Percentiles rank a stretch among this genome's conserved stretches.
Evolutionary conservation across 2,888 invertebrate species (phyloP).

Genomic region (Alviniconcha strummeri): DNA sequence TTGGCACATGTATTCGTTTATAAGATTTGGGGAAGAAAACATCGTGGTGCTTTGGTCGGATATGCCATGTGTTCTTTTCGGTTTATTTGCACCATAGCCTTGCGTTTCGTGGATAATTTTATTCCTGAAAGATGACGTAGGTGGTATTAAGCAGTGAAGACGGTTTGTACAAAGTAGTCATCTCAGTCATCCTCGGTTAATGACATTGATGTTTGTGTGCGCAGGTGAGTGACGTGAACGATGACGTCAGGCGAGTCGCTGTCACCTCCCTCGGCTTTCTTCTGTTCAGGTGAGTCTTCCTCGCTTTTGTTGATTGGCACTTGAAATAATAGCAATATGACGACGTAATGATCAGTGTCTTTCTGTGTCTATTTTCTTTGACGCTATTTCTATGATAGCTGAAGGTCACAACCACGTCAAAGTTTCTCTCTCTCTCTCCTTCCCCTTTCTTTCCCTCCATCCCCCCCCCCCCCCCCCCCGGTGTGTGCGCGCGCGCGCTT

Average conservation of each 20-base stretch:
- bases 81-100: no score
- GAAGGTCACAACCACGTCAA: no score
- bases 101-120: no score
- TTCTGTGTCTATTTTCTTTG: background rate
- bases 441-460: no score
- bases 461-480: background rate
- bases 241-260: constrained; percentile 98
- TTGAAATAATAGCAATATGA: background rate
- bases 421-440: no score
- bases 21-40: no score
- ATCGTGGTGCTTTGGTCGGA: no score
- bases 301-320: background rate
- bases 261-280: constrained; percentile 99
- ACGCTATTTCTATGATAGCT: background rate
- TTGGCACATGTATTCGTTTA: background rate
- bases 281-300: constrained; percentile 84
- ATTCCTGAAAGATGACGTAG: no score
- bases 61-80: no score
- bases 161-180: no score
- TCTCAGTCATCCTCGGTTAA: no score
- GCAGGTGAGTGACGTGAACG: constrained; percentile 94
- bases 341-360: background rate
- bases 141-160: no score
- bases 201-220: constrained; percentile 13
- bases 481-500: background rate